Evolutionary conservation across 2,888 invertebrate species (phyloP), one percentile per base, ranked within the genome.

Genomic region (Tetragonisca angustula): DNA sequence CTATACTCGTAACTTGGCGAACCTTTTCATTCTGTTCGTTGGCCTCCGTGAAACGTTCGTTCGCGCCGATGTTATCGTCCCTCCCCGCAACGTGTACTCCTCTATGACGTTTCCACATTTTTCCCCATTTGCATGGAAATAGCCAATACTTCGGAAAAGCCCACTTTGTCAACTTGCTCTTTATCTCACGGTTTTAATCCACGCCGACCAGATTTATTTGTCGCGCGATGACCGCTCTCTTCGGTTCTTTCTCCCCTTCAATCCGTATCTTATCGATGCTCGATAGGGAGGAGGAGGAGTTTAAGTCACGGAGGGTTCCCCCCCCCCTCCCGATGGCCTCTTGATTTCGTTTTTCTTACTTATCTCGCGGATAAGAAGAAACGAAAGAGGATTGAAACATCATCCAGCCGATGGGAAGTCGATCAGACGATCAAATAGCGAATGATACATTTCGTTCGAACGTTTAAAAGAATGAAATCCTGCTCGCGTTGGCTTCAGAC

Each of bases 141-240:
- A 32, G 49, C 49, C 67, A 65, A 69, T 76, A 59, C 69, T 73
- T 76, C 2, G 59, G 24, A 32, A 68, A 32, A 43, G 19, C 65
- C 68, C 32, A 61, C 68, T 81, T 68, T 74, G 59, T 68, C 79
- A 27, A 67, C 50, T 62, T 65, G 36, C 52, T 71, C 61, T 62
- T 77, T 68, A 78, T 82, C 85, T 64, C 21, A 0, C 67, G 74
- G n/a, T 59, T 84, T 81, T 86, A 85, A 87, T 88, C 83, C 83
- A 78, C 88, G 84, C 83, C 87, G 69, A 74, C 68, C 88, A 84
- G 75, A 87, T 82, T 87, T 85, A 87, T 84, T 81, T 79, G 83
- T 79, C 77, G 73, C 72, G 71, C 79, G 83, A 73, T 82, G 79
- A 83, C 85, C 88, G 80, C 79, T 81, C 36, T 36, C 36, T 36